phyloP scores from a whole-genome alignment of 2,797 vertebrate species.

The Pempheris klunzingeri region DNA sequence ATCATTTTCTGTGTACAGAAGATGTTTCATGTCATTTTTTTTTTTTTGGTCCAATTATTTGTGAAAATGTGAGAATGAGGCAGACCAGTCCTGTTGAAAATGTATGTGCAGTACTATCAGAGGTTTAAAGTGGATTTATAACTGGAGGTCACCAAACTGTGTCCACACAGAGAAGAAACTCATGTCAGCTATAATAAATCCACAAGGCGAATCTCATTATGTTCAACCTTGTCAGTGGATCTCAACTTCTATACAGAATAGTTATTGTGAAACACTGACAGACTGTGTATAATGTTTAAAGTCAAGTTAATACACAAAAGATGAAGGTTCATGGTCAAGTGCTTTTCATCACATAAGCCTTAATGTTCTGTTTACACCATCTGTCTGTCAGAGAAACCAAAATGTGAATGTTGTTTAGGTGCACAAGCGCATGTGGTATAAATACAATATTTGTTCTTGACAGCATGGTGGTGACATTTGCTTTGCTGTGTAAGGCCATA shows the following conservation, averaged over 20 bases:
- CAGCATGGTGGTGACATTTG: conserved; percentile 39
- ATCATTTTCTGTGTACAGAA: conserved; percentile 6
- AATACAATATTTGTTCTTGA: conserved; percentile 48
- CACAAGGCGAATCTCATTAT: conserved; percentile 69
- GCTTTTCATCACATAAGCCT: conserved; percentile 50
- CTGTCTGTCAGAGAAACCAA: conserved; percentile 40
- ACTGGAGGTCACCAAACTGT: conserved; percentile 71
- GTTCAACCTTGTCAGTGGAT: conserved; percentile 72
- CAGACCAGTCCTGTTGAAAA: conserved; percentile 35
- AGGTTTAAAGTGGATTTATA: conserved; percentile 70
- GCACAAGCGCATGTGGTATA: conserved; percentile 11
- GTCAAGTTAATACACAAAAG: conserved; percentile 65
- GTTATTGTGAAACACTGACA: conserved; percentile 68
- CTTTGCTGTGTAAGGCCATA: conserved; percentile 16
- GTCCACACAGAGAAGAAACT: conserved; percentile 65
- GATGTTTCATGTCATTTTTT: conserved; percentile 11
- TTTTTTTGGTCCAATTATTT: conserved; percentile 50
- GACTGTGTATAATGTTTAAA: conserved; percentile 66
- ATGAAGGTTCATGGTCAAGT: conserved; percentile 68
- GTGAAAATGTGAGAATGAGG: conserved; percentile 42
- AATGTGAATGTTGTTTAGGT: conserved; percentile 30
- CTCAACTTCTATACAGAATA: conserved; percentile 54
- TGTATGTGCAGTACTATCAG: conserved; percentile 43
- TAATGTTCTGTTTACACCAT: conserved; percentile 55
- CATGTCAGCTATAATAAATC: conserved; percentile 73